Evolutionary conservation across 2,113 vertebrate species (phyloP).

Genomic region (Fulmarus glacialis): DNA sequence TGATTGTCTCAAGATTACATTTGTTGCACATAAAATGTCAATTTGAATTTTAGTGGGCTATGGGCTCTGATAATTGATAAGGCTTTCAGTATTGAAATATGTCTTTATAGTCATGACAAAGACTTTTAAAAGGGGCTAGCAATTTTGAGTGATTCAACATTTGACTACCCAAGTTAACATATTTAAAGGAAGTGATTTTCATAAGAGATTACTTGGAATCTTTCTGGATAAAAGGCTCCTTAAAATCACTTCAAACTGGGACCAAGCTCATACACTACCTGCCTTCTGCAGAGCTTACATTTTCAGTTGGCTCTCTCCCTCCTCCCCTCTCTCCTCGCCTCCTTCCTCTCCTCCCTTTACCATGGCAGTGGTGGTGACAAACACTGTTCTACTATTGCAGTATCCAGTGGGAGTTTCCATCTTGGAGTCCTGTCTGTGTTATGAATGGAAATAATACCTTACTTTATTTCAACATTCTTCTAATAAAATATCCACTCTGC

Average conservation of each 20-base stretch:
- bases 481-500: background rate
- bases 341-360: background rate
- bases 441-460: background rate
- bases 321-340: background rate
- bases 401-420: background rate
- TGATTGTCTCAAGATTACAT: background rate
- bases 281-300: background rate
- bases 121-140: background rate
- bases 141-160: background rate
- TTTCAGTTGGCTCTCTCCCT: background rate
- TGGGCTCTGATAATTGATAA: background rate
- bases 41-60: background rate
- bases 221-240: background rate
- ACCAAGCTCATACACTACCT: background rate
- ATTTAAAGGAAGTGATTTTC: background rate
- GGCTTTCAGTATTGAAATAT: background rate
- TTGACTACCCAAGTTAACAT: background rate
- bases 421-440: background rate
- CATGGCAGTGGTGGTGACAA: background rate
- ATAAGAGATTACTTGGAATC: background rate
- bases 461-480: background rate
- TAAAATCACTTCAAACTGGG: background rate
- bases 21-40: background rate
- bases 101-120: background rate
- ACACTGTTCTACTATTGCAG: background rate